Evolutionary conservation across 2,113 vertebrate genomes (phyloP), one percentile per base, ranked within the genome.

Genomic region (Shinisaurus crocodilurus): DNA sequence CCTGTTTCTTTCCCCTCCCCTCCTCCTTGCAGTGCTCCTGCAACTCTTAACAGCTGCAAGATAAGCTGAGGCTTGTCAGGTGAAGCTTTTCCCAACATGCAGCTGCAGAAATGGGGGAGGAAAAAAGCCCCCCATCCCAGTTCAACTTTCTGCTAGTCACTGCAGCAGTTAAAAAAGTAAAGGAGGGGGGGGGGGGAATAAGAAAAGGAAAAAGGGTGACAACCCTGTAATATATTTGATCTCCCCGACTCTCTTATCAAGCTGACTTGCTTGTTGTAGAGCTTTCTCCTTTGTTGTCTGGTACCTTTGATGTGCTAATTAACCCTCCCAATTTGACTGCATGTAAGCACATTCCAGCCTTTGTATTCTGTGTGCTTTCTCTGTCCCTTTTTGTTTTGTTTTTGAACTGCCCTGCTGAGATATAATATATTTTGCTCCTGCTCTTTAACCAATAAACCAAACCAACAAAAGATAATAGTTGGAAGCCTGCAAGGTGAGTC

Each of bases 291-390:
- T 90, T 90, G 89, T 90, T 90, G 82, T 80, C 83, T 80, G 45
- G 16, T 20, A 70, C 83, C 88, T 90, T 90, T 90, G 89, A 90
- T 90, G 89, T 90, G 89, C 89, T 90, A 90, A 90, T 86, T 90
- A 86, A 89, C 88, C 70, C 88, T 89, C 81, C 81, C 88, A 60
- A 34, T 86, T 70, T 80, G 75, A 43, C 89, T 90, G 83, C 48
- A 57, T 70, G 75, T 80, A 79, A 86, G 83, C 89, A 90, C 83
- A 90, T 90, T 90, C 89, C 89, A 86, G 54, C 48, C 89, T 90
- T 85, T 90, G 74, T 90, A 77, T 85, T 79, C n/a, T 43, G 8
- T 57, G 34, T 18, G 10, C 74, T 50, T 16, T 63, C 76, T 1
- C 9, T 85, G 8, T 81, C 50, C n/a, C 34, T 27, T n/a, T 54